Percentiles rank a stretch among this genome's conserved stretches.
Conservation (phyloP, 1,140 invertebrate genomes). For the Macrosteles quadrilineatus region DNA sequence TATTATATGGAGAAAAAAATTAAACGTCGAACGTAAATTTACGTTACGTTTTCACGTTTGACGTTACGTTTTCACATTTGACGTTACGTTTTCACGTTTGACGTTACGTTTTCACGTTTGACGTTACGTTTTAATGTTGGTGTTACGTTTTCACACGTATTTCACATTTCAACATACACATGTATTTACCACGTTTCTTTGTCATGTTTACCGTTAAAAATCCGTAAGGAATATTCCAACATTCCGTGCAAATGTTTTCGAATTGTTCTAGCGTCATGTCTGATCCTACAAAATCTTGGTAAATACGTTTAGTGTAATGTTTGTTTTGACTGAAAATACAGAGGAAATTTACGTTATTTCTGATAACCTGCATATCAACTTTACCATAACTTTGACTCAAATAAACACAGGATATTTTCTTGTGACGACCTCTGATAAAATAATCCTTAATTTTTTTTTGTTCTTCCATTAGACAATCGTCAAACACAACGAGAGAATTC, state of each 20-base stretch:
- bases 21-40: too few relatives aligned
- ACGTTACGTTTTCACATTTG: too few relatives aligned
- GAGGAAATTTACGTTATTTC: not conserved
- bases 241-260: not conserved
- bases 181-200: not conserved
- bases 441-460: constrained; percentile 3
- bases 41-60: too few relatives aligned
- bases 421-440: not conserved
- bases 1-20: too few relatives aligned
- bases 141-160: too few relatives aligned
- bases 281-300: not conserved
- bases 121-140: too few relatives aligned
- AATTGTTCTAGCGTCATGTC: not conserved
- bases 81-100: too few relatives aligned
- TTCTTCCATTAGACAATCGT: not conserved
- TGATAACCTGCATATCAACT: not conserved
- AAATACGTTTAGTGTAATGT: not conserved
- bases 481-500: too few relatives aligned
- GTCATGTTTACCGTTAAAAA: not conserved
- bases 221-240: not conserved
- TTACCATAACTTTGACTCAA: not conserved
- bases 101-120: too few relatives aligned
- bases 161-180: not conserved
- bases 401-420: constrained; percentile 6
- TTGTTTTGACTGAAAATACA: not conserved